These are phyloP conservation scores for Glareola pratincola DNA, from an alignment of 2,113 vertebrate species.

Conservation along the genomic window DNA sequence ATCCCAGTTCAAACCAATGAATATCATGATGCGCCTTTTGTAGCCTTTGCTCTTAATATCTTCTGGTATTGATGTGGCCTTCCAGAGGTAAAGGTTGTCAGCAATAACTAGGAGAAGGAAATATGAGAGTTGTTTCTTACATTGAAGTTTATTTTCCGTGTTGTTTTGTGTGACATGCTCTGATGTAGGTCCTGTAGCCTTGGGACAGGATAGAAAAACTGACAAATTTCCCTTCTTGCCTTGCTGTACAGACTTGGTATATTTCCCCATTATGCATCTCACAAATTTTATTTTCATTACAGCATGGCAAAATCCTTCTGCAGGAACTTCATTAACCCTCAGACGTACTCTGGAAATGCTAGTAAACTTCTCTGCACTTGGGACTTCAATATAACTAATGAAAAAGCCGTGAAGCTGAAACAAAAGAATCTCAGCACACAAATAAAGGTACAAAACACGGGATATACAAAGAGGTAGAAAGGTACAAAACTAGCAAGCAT, in stretches of 20 bases:
- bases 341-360: slow-evolving; percentile 67
- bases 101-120: neutral
- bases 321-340: slow-evolving; percentile 78
- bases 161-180: neutral
- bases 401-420: slow-evolving; percentile 83
- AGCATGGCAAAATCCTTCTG: slow-evolving; percentile 89
- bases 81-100: neutral
- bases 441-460: slow-evolving; percentile 82
- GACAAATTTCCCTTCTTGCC: neutral
- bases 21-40: neutral
- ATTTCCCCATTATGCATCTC: neutral
- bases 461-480: neutral
- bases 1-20: neutral
- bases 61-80: neutral
- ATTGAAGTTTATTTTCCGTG: neutral
- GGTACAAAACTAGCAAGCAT: neutral
- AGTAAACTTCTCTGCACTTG: slow-evolving; percentile 89
- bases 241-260: neutral
- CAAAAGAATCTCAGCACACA: slow-evolving; percentile 87
- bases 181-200: neutral
- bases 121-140: neutral
- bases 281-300: neutral
- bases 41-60: neutral
- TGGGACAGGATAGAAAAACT: neutral
- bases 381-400: slow-evolving; percentile 90